Percentiles rank a stretch among this genome's conserved stretches.
These are phyloP conservation scores for Petrocephalus zakoni DNA, from an alignment of 2,113 vertebrate genomes.

Conservation along the genomic window DNA sequence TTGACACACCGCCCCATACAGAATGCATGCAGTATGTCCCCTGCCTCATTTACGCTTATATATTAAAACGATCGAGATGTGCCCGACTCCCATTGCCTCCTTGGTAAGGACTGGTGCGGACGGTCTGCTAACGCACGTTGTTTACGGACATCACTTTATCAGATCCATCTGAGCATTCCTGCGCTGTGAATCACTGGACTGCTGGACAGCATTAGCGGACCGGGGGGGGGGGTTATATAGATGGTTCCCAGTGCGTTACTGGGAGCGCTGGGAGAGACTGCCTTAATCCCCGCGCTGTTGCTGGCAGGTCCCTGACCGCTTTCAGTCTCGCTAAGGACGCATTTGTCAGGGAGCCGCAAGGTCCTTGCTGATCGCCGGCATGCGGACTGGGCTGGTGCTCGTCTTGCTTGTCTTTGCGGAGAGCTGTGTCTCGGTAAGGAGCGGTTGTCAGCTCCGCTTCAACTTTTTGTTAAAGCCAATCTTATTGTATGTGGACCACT, in stretches of 20 bases:
- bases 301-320: neutral
- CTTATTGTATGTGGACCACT: neutral
- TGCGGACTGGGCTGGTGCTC: neutral
- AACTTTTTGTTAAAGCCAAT: neutral
- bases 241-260: neutral
- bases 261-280: neutral
- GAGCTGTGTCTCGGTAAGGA: slow-evolving; percentile 17
- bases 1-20: neutral
- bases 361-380: neutral
- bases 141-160: slow-evolving; percentile 5
- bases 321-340: neutral
- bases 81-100: too few species aligned
- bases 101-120: neutral
- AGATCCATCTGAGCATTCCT: slow-evolving; percentile 17
- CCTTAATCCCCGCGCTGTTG: neutral
- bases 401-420: slow-evolving; percentile 10
- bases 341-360: neutral
- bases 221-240: too few species aligned
- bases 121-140: neutral
- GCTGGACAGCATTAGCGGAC: neutral
- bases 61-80: neutral
- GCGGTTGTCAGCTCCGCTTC: neutral
- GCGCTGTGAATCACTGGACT: neutral
- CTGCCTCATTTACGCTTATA: neutral
- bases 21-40: neutral